Evolutionary conservation across 2,888 invertebrate genomes (phyloP).

Genomic region (Hirtodrosophila histrioides): DNA sequence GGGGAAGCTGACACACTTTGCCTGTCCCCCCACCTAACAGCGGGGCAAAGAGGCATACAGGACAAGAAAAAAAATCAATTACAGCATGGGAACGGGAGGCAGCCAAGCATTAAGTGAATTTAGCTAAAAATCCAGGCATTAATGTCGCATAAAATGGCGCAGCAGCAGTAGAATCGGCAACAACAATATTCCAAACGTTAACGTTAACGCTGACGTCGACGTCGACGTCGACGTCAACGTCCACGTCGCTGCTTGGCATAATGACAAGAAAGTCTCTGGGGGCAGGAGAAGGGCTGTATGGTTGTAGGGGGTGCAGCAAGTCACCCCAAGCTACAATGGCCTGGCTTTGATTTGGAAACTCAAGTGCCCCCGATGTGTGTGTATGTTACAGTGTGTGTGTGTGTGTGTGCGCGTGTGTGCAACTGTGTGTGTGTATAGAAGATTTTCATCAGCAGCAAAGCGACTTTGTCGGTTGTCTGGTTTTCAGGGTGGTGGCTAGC

Average conservation of each 20-base stretch:
- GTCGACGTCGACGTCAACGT: constrained; percentile 8
- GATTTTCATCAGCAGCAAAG: constrained; percentile 70
- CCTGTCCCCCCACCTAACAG: not conserved
- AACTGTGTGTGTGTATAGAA: constrained; percentile 59
- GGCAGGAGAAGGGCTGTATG: constrained; percentile 1
- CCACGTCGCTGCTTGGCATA: constrained; percentile 49
- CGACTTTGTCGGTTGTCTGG: constrained; percentile 66
- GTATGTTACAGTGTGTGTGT: constrained; percentile 7
- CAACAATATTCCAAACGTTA: constrained; percentile 7
- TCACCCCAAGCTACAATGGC: constrained; percentile 60
- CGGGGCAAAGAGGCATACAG: too few species aligned
- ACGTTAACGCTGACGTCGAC: not conserved
- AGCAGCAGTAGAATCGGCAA: constrained; percentile 14
- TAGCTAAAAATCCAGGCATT: constrained; percentile 66
- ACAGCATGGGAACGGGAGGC: constrained; percentile 28
- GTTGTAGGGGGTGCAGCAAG: constrained; percentile 23
- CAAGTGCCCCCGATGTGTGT: constrained; percentile 56
- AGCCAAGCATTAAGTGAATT: constrained; percentile 65
- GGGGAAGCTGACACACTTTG: constrained; percentile 2
- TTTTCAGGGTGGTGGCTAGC: constrained; percentile 71
- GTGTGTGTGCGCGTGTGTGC: constrained; percentile 6
- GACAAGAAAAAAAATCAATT: constrained; percentile 64
- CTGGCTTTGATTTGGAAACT: constrained; percentile 71
- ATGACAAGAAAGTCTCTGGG: constrained; percentile 35
- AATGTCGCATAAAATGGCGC: constrained; percentile 56